Evolutionary conservation across 2,888 invertebrate genomes (phyloP).

Genomic region (Seira ritae): DNA sequence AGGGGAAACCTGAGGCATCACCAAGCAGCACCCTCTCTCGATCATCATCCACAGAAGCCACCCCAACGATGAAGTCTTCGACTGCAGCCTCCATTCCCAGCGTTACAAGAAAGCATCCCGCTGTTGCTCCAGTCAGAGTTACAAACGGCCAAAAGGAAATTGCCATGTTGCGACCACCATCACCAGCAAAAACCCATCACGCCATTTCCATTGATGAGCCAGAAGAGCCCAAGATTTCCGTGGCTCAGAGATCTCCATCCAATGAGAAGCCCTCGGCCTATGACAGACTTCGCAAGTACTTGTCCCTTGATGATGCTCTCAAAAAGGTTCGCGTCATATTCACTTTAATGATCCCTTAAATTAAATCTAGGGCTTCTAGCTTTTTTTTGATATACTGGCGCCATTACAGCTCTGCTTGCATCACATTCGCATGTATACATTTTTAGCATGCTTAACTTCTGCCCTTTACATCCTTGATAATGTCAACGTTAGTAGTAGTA

Average conservation of each 20-base stretch:
- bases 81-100: neutral
- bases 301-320: slow-evolving; percentile 72
- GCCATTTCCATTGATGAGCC: slow-evolving; percentile 38
- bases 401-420: no score
- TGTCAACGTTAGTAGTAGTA: no score
- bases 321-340: slow-evolving; percentile 71
- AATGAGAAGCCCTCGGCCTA: slow-evolving; percentile 72
- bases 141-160: slow-evolving; percentile 70
- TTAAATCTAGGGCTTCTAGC: no score
- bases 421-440: no score
- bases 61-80: slow-evolving; percentile 27
- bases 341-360: no score
- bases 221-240: slow-evolving; percentile 61
- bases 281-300: slow-evolving; percentile 71
- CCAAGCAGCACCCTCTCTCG: neutral
- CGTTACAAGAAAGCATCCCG: no score
- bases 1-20: neutral
- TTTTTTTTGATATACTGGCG: no score
- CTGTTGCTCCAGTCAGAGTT: neutral
- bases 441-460: no score
- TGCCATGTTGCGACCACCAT: slow-evolving; percentile 70
- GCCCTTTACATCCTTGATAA: no score
- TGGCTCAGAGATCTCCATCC: slow-evolving; percentile 65
- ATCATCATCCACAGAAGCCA: slow-evolving; percentile 14
- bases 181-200: slow-evolving; percentile 44